These are phyloP conservation scores for Bufo bufo DNA, from an alignment of 2,113 vertebrate genomes.

Conservation along the genomic window DNA sequence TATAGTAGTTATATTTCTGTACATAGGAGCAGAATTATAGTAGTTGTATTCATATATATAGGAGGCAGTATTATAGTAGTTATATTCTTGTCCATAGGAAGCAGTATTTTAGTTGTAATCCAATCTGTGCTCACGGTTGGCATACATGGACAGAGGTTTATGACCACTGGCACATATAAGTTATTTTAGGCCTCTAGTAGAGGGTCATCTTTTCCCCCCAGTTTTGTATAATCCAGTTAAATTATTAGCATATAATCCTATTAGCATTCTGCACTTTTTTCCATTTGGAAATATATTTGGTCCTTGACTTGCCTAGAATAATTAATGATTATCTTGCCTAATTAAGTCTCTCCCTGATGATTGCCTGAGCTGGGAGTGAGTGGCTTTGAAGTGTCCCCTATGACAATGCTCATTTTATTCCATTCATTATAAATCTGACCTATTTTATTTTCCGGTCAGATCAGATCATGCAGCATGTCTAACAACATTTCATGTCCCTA, in stretches of 20 bases:
- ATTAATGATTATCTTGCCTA: slow-evolving; percentile 41
- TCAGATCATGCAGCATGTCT: slow-evolving; percentile 29
- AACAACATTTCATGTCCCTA: slow-evolving; percentile 54
- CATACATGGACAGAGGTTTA: not conserved
- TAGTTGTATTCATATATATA: not conserved
- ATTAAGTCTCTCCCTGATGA: slow-evolving; percentile 15
- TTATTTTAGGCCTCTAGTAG: not conserved
- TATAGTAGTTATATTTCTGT: not conserved
- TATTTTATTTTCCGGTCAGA: slow-evolving; percentile 50
- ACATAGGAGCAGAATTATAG: not conserved
- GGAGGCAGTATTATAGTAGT: not conserved
- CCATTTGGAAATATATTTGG: slow-evolving; percentile 11
- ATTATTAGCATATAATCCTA: slow-evolving; percentile 22
- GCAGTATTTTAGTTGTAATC: not conserved
- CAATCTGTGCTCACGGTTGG: not conserved
- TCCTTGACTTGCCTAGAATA: slow-evolving; percentile 15
- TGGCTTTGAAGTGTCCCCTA: slow-evolving; percentile 25
- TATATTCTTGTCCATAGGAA: not conserved
- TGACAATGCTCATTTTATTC: slow-evolving; percentile 42
- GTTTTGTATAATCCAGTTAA: slow-evolving; percentile 24
- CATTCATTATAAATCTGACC: slow-evolving; percentile 52
- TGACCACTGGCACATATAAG: not conserved
- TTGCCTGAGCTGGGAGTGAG: not conserved
- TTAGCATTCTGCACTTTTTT: slow-evolving; percentile 8
- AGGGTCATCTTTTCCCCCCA: not conserved